Evolutionary conservation across 64 coral and sea anemone genomes (phyloP).

Genomic region (Montipora capricornis): DNA sequence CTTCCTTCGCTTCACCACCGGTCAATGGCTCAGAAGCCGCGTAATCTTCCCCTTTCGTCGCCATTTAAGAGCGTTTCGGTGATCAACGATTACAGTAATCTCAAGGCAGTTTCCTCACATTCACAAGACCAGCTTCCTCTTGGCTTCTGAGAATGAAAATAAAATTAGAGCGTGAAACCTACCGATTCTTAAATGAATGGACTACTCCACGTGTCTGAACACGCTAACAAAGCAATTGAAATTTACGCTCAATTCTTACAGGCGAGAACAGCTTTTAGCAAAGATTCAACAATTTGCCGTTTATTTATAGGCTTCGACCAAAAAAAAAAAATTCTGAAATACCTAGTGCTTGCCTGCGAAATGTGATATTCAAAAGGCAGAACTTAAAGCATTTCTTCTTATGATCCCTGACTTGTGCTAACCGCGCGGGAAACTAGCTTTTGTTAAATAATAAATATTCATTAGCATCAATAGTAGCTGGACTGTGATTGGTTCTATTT

Average conservation of each 20-base stretch:
- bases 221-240: not conserved
- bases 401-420: not conserved
- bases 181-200: not conserved
- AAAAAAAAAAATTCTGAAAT: not conserved
- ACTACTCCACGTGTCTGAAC: slow-evolving; percentile 27
- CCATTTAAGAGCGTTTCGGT: slow-evolving; percentile 29
- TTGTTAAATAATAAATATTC: not conserved
- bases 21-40: slow-evolving; percentile 35
- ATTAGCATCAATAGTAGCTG: not conserved
- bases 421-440: not conserved
- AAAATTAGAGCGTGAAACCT: too few species aligned
- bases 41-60: slow-evolving; percentile 64
- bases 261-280: not conserved
- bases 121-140: not conserved
- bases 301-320: not conserved
- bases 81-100: not conserved
- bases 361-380: not conserved
- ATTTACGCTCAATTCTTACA: not conserved
- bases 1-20: slow-evolving; percentile 50
- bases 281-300: not conserved
- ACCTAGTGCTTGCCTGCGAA: not conserved
- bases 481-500: slow-evolving; percentile 18
- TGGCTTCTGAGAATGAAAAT: not conserved
- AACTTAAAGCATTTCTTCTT: not conserved
- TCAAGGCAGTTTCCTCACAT: not conserved